phyloP scores from a whole-genome alignment of 2,797 vertebrate species.

The Dipus sagitta region DNA sequence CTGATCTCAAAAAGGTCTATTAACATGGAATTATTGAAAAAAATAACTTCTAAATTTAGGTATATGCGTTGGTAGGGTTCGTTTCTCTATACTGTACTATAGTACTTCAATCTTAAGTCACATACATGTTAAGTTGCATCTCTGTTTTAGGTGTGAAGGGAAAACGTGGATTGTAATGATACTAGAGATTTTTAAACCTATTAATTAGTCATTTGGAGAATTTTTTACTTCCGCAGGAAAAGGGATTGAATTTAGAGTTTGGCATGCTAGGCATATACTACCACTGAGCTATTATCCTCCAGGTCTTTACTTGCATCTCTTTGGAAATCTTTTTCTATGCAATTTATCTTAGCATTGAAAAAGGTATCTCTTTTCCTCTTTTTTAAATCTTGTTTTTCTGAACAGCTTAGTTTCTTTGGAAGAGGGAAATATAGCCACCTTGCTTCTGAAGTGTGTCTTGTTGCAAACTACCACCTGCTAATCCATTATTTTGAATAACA shows the following conservation, averaged over 20 bases:
- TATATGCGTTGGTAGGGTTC: background rate
- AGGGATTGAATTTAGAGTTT: no score
- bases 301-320: background rate
- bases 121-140: slow-evolving; percentile 8
- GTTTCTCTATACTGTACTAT: background rate
- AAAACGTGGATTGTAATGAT: slow-evolving; percentile 31
- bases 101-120: background rate
- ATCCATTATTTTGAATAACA: slow-evolving; percentile 41
- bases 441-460: slow-evolving; percentile 24
- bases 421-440: slow-evolving; percentile 27
- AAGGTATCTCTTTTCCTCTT: background rate
- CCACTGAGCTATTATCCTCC: background rate
- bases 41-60: slow-evolving; percentile 10
- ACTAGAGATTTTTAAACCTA: background rate
- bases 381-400: background rate
- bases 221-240: slow-evolving; percentile 26
- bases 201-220: slow-evolving; percentile 22
- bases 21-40: slow-evolving; percentile 51
- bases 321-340: slow-evolving; percentile 35
- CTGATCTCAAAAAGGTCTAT: background rate
- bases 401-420: slow-evolving; percentile 50
- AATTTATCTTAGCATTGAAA: slow-evolving; percentile 4
- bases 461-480: background rate
- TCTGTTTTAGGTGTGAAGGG: slow-evolving; percentile 53
- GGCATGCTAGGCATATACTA: background rate